These are phyloP conservation scores for Brachionus asplanchnoidis DNA, from an alignment of 1,140 invertebrate genomes.

Conservation along the genomic window DNA sequence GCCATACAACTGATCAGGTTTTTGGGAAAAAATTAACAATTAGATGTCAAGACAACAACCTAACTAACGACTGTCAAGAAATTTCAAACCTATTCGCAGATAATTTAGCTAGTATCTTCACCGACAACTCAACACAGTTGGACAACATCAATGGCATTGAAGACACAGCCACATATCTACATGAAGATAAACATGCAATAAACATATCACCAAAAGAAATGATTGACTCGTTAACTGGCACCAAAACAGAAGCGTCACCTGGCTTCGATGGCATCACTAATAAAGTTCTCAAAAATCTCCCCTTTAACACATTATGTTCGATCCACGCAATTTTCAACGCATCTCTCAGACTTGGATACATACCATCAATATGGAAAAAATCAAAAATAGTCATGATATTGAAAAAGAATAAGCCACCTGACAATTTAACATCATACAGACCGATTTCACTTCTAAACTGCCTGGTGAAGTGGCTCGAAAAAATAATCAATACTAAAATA, in stretches of 20 bases:
- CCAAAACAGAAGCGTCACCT: not conserved
- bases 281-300: constrained; percentile 16
- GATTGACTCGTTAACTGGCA: not conserved
- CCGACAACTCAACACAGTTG: not conserved
- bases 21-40: not conserved
- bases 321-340: not conserved
- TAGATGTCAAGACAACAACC: not conserved
- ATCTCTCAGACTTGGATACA: not conserved
- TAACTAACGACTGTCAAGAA: not conserved
- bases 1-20: not conserved
- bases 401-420: constrained; percentile 42
- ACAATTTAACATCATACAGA: constrained; percentile 15
- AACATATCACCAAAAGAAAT: constrained; percentile 18
- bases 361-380: constrained; percentile 41
- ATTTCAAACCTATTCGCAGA: not conserved
- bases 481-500: constrained; percentile 24
- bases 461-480: constrained; percentile 40
- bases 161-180: not conserved
- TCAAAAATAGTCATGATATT: constrained; percentile 40
- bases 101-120: not conserved
- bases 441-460: constrained; percentile 42
- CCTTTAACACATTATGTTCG: not conserved
- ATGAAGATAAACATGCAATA: not conserved
- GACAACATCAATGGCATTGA: not conserved
- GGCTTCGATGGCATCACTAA: constrained; percentile 1